These are phyloP conservation scores for Platalea minor DNA, from an alignment of 2,797 vertebrate genomes.

Conservation along the genomic window DNA sequence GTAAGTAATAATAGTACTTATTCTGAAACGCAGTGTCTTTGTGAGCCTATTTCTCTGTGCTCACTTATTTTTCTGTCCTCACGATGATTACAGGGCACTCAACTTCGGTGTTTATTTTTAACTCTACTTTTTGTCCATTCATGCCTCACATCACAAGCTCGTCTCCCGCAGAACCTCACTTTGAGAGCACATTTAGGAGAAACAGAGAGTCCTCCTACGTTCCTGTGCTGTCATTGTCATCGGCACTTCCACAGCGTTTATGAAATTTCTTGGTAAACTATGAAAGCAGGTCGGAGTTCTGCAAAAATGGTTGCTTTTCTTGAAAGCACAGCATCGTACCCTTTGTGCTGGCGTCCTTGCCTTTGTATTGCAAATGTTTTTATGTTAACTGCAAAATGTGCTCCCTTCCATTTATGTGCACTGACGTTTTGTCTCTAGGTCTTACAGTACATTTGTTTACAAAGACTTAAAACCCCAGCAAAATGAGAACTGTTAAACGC, in stretches of 20 bases:
- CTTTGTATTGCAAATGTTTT: constrained; percentile 27
- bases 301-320: constrained; percentile 26
- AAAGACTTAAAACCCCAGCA: neutral
- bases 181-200: neutral
- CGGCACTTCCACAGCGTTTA: neutral
- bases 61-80: constrained; percentile 54
- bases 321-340: neutral
- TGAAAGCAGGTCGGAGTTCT: neutral
- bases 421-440: neutral
- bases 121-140: constrained; percentile 50
- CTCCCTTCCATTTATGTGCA: neutral
- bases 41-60: neutral
- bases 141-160: constrained; percentile 31
- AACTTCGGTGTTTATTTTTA: constrained; percentile 63
- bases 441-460: neutral
- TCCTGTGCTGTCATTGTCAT: constrained; percentile 2
- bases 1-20: constrained; percentile 57
- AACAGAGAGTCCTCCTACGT: neutral
- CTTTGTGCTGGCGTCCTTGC: neutral
- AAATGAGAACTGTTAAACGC: neutral
- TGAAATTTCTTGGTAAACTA: constrained; percentile 27
- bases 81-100: constrained; percentile 39
- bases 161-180: neutral
- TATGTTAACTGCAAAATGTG: neutral
- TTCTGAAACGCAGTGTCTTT: neutral